phyloP scores from a whole-genome alignment of 2,113 vertebrate genomes.

The Antidorcas marsupialis region DNA sequence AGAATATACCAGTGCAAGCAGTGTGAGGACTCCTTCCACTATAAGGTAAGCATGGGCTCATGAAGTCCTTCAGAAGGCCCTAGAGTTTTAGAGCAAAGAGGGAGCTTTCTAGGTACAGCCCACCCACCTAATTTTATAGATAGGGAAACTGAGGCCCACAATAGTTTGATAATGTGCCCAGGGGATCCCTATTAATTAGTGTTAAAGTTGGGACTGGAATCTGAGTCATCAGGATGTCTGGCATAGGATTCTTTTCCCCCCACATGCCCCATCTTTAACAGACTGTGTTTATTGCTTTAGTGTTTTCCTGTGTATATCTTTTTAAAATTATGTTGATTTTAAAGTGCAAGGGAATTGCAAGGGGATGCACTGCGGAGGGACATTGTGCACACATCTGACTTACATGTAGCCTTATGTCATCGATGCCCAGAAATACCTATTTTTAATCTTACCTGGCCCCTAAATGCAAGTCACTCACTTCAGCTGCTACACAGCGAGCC shows the following conservation, averaged over 20 bases:
- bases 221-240: neutral
- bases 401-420: neutral
- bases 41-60: constrained; percentile 86
- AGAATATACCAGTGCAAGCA: constrained; percentile 93
- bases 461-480: neutral
- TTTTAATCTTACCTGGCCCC: neutral
- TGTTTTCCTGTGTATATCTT: neutral
- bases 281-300: neutral
- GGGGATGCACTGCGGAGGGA: neutral
- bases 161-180: neutral
- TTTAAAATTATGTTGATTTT: neutral
- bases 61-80: neutral
- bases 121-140: neutral
- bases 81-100: too few relatives aligned
- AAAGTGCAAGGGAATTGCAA: neutral
- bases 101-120: neutral
- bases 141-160: neutral
- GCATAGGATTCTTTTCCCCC: neutral
- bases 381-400: neutral
- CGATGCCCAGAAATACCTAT: too few relatives aligned
- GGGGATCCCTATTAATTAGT: neutral
- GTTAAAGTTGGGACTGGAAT: neutral
- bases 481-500: neutral
- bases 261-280: neutral
- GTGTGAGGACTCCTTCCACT: constrained; percentile 91